These are phyloP conservation scores for Endomychus coccineus DNA, from an alignment of 2,888 invertebrate species.

Conservation along the genomic window DNA sequence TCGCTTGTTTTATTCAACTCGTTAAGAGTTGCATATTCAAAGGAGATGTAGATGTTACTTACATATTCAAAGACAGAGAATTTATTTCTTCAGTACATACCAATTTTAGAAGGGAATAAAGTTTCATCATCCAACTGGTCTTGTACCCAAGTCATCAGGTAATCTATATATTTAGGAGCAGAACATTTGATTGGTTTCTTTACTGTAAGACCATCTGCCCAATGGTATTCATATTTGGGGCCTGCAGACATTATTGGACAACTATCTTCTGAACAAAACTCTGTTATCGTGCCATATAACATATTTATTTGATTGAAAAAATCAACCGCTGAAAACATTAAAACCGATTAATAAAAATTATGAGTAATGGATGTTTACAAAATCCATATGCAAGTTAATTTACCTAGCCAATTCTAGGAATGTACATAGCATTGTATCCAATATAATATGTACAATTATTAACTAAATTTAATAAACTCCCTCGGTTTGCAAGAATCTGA, in stretches of 20 bases:
- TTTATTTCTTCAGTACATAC: conserved; percentile 45
- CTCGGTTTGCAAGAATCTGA: no score
- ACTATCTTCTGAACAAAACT: conserved; percentile 96
- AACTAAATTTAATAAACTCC: no score
- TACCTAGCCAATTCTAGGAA: no score
- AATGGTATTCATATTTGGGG: conserved; percentile 98
- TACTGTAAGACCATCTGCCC: conserved; percentile 97
- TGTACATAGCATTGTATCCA: no score
- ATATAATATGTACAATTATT: no score
- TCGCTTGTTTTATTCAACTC: no score
- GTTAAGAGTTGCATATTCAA: no score
- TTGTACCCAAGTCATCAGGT: conserved; percentile 99
- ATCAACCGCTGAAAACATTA: conserved; percentile 93
- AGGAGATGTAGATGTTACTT: no score
- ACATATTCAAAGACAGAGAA: no score
- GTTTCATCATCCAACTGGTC: conserved; percentile 98
- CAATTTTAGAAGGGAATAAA: conserved; percentile 96
- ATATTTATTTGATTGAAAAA: conserved; percentile 99
- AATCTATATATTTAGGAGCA: conserved; percentile 98
- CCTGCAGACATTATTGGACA: conserved; percentile 99
- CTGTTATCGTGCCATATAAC: conserved; percentile 99
- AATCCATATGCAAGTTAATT: no score
- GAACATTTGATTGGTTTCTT: conserved; percentile 99
- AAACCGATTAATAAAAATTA: no score
- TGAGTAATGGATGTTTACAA: conserved; percentile 6